Percentiles rank a stretch among this genome's conserved stretches.
Conservation (phyloP, 2,113 vertebrate species). For the Spea bombifrons region DNA sequence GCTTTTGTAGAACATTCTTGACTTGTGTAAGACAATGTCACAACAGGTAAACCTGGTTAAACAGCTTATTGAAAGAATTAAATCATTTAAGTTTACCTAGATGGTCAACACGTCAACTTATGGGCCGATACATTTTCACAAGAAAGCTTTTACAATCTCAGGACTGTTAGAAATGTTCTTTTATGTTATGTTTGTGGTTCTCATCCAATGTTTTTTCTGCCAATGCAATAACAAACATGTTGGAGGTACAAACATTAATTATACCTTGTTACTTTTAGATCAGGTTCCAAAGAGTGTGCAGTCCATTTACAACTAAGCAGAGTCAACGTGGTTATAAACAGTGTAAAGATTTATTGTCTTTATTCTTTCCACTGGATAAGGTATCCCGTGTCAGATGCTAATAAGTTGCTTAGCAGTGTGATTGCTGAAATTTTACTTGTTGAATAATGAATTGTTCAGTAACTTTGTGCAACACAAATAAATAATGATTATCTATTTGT, state of each 20-base stretch:
- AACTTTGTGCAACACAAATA: neutral
- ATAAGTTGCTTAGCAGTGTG: neutral
- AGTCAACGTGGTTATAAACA: slow-evolving; percentile 24
- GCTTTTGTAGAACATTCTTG: neutral
- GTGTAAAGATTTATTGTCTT: slow-evolving; percentile 15
- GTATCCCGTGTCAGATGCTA: slow-evolving; percentile 1
- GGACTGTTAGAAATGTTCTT: neutral
- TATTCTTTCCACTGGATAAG: slow-evolving; percentile 29
- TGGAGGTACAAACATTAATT: slow-evolving; percentile 12
- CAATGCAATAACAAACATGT: neutral
- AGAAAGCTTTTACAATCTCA: neutral
- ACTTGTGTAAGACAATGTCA: neutral
- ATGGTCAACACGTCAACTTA: neutral
- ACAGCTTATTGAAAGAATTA: neutral
- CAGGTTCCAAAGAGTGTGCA: neutral
- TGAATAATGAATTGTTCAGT: neutral
- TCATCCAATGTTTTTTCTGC: neutral
- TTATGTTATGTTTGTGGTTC: neutral
- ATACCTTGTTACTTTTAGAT: slow-evolving; percentile 4
- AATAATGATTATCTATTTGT: neutral
- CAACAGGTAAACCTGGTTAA: neutral
- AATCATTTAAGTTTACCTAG: neutral
- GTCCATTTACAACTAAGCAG: neutral
- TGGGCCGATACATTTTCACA: neutral
- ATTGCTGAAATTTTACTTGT: neutral